These are phyloP conservation scores for Nematostella vectensis DNA, from an alignment of 92 coral and sea anemone genomes.

Conservation along the genomic window DNA sequence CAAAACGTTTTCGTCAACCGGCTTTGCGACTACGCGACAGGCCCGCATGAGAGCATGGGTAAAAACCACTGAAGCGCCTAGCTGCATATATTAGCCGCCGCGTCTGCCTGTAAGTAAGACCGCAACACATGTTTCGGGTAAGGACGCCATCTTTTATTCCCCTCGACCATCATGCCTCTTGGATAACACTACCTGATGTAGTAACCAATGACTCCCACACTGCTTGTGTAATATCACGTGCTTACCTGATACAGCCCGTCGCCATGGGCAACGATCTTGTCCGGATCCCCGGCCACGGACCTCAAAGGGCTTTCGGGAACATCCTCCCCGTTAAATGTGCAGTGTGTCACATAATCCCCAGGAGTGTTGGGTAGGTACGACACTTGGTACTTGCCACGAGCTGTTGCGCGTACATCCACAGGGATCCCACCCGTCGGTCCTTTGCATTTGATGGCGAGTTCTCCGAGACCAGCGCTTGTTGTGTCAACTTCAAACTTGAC, in stretches of 20 bases:
- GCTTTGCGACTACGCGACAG: too few species aligned
- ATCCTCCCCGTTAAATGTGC: slow-evolving; percentile 82
- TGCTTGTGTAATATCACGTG: too few species aligned
- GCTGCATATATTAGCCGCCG: too few species aligned
- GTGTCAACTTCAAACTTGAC: slow-evolving; percentile 85
- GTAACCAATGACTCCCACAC: too few species aligned
- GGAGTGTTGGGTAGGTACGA: slow-evolving; percentile 70
- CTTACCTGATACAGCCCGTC: slow-evolving; percentile 60
- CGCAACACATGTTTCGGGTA: too few species aligned
- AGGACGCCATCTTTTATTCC: too few species aligned
- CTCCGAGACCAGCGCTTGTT: slow-evolving; percentile 90
- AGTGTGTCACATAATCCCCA: slow-evolving; percentile 69
- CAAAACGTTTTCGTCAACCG: too few species aligned
- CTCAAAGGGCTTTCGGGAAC: slow-evolving; percentile 81
- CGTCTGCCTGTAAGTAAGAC: too few species aligned
- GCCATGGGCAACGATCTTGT: slow-evolving; percentile 73
- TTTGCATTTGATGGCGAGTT: slow-evolving; percentile 71
- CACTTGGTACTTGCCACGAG: slow-evolving; percentile 54
- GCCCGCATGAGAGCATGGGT: too few species aligned
- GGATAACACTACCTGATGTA: too few species aligned
- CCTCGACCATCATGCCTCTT: too few species aligned
- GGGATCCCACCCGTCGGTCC: slow-evolving; percentile 79
- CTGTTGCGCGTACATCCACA: slow-evolving; percentile 67
- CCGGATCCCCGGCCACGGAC: slow-evolving; percentile 66
- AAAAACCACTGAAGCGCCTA: too few species aligned